Base-by-base conservation (phyloP, 2,113 vertebrate genomes). In the Vidua macroura region DNA sequence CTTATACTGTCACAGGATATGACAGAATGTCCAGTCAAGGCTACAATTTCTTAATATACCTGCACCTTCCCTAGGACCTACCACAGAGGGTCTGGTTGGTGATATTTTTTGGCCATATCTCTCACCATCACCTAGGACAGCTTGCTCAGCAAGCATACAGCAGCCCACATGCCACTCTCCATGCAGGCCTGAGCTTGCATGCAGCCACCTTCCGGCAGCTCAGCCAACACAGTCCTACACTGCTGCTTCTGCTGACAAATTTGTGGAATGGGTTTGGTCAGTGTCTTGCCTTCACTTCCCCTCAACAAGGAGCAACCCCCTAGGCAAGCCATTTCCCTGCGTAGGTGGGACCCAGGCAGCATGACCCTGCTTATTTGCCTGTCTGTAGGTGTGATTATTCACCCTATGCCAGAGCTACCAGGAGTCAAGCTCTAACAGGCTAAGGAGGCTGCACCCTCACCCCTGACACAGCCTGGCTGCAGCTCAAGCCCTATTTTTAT, bases 401-500 rank as follows among this genome's bases (percentile, higher is more conserved):
- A 37, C 51, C 63, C 35, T 31, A 6, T 16, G 73, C 60, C 55
- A 63, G 55, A 80, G 63, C 39, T 62, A 66, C 72, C 1, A 3
- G 30, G 33, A 90, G 21, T 27, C 69, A 86, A 74, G 83, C 17
- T 83, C 39, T 39, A 80, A 92, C 90, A 94, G 63, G 95, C 59
- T 30, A 62, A 59, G 48, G 55, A 92, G 52, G 60, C 88, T 94
- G 85, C 68, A 84, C 84, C 73, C 66, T 68, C 75, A 55, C 52
- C 62, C 31, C 78, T 72, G 43, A 84, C 74, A 91, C 0, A 8
- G 58, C 70, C 67, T 82, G 84, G 82, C 52, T 62, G 76, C 18
- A 69, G 55, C 63, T 94, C 83, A 94, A 88, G 19, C 19, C 92
- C 88, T 92, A 52, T 64, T 95, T 96, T 86, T 64, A 74, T 60